Evolutionary conservation across 2,888 invertebrate species (phyloP), one percentile per base, ranked within the genome.

Genomic region (Nomada lathburiana): DNA sequence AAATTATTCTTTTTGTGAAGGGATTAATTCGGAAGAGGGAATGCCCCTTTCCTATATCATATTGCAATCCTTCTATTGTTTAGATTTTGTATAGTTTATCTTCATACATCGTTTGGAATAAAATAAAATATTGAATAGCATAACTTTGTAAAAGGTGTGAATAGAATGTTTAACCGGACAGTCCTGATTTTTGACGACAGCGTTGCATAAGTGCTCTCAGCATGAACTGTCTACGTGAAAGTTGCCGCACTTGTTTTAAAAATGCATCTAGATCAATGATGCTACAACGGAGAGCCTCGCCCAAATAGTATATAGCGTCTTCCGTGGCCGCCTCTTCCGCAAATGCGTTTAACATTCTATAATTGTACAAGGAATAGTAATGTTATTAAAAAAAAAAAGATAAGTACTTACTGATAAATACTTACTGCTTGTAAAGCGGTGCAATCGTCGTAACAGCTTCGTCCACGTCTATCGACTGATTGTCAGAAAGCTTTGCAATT

Each of bases 271-370:
- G 95, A 94, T 99, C 99, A 91, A 99, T 98, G 10, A 98, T 98
- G 82, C 97, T 97, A 89, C 97, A 97, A 84, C 98, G 96, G 81
- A 99, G 94, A 13, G 98, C 99, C 95, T 99, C 98, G 11, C 99
- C 99, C 94, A 99, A 96, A 93, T 98, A 99, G 94, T 99, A 99
- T 92, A 99, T 98, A 82, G 99, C 98, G 95, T 99, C 99, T 95
- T 99, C 99, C 71, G 98, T 96, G 20, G 99, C 99, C 83, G 99
- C 98, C 95, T 99, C 99, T 94, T 99, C 99, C 68, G 98, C 98
- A 95, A 98, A 99, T 60, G 98, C 97, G 94, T 97, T 98, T 82
- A 99, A 94, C 91, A 99, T 96, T 93, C 97, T 97, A 90, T 2
- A 94, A 94, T 86, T 77, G 62, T 50, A 63, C 9, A 57, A 26